Conservation (phyloP, 2,888 invertebrate genomes). For the Zaprionus bogoriensis region DNA sequence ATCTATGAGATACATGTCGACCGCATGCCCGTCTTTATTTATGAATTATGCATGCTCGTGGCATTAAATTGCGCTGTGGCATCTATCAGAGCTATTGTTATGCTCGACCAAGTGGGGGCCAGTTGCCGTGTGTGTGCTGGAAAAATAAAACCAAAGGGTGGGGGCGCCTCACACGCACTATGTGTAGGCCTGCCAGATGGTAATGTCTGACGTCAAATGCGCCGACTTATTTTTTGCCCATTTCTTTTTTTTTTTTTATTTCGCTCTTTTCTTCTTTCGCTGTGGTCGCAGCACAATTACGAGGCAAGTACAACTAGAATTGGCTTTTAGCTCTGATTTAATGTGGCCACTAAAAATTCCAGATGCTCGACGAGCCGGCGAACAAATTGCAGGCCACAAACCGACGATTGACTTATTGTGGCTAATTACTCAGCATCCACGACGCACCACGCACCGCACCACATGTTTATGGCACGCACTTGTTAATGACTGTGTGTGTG, state of each 20-base stretch:
- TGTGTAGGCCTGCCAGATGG: conserved; percentile 55
- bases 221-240: conserved; percentile 31
- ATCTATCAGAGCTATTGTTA: conserved; percentile 59
- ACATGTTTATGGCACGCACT: conserved; percentile 38
- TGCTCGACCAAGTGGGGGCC: conserved; percentile 18
- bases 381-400: conserved; percentile 40
- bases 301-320: conserved; percentile 40
- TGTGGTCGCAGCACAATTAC: conserved; percentile 16
- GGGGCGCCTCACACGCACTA: neutral
- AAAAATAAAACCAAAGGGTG: neutral
- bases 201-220: conserved; percentile 57
- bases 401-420: conserved; percentile 71
- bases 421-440: conserved; percentile 44
- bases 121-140: neutral
- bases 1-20: conserved; percentile 43
- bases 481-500: conserved; percentile 18
- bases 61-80: conserved; percentile 53
- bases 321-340: conserved; percentile 49
- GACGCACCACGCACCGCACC: neutral
- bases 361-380: conserved; percentile 26
- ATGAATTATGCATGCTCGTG: conserved; percentile 56
- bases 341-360: conserved; percentile 69
- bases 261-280: conserved; percentile 10
- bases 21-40: conserved; percentile 14
- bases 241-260: conserved; percentile 7